Base-by-base conservation (phyloP, 2,797 vertebrate species). In the Pseudocheirus occidentalis region DNA sequence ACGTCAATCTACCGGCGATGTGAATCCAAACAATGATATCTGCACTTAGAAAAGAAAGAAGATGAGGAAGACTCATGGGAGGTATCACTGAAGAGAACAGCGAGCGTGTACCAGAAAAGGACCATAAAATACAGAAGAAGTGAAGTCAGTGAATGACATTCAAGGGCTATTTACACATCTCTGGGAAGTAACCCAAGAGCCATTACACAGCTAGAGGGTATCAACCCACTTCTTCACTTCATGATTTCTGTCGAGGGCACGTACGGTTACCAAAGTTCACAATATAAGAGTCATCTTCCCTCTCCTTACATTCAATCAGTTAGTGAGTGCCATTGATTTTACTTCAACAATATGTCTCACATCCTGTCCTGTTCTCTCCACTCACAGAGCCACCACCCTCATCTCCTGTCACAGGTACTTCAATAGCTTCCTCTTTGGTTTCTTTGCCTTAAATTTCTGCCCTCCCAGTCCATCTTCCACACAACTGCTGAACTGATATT, bases 171-270 rank as follows among this genome's bases (percentile, higher is more conserved):
- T 16, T 0, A 0, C n/a, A 4, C n/a, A 55, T 34, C 55, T 87
- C n/a, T 18, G 28, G 93, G 34, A 92, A 90, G 81, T 81, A 94
- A 92, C 57, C 34, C 4, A 58, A 93, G 89, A 81, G 52, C n/a
- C 11, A 2, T 59, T 55, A 59, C 13, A 90, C 55, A 0, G 57
- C 28, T 12, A 12, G 2, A 27, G 34, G 57, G 28, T 31, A 27
- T 58, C 58, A 55, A 1, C 0, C 29, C 34, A 24, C 55, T 34
- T 95, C 54, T 56, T 73, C 40, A 73, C 13, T 21, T 73, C 18
- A 40, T 40, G n/a, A 87, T 50, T 50, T 50, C 66, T 21, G 12
- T 21, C 40, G 66, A 73, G n/a, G 14, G 16, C 0, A 1, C 14
- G 16, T 87, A 27, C 21, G 50, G 46, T 50, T 46, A 27, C 73